Percentiles rank a stretch among this genome's conserved stretches.
These are phyloP conservation scores for Narcine bancroftii DNA, from an alignment of 2,113 vertebrate species.

Conservation along the genomic window DNA sequence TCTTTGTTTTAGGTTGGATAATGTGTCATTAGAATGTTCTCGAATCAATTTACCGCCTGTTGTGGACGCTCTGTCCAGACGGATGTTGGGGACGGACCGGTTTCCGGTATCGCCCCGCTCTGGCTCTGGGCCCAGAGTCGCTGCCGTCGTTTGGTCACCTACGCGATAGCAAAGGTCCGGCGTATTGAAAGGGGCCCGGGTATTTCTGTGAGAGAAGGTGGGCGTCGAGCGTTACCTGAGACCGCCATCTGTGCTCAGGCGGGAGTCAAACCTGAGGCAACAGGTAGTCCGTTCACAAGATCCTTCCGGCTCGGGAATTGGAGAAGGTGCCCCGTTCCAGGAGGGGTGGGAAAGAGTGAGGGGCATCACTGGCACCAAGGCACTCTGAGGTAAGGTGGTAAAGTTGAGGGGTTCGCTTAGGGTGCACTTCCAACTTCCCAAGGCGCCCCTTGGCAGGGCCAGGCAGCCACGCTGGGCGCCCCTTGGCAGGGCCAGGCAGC, in stretches of 20 bases:
- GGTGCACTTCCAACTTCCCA: too few relatives aligned
- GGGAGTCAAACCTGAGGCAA: neutral
- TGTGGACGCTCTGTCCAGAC: neutral
- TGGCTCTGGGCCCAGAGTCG: neutral
- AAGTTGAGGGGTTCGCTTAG: too few relatives aligned
- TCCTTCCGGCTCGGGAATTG: neutral
- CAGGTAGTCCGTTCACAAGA: neutral
- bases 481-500: too few relatives aligned
- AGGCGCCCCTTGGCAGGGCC: too few relatives aligned
- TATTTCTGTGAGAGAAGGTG: accelerated
- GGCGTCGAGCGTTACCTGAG: neutral
- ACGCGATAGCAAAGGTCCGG: too few relatives aligned
- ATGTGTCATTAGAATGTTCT: too few relatives aligned
- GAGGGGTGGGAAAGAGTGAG: neutral
- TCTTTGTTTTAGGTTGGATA: too few relatives aligned
- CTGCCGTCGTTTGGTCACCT: neutral
- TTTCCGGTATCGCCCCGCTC: too few relatives aligned
- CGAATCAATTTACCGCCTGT: too few relatives aligned
- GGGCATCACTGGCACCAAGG: neutral
- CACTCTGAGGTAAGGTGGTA: neutral
- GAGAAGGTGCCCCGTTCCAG: neutral
- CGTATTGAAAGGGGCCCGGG: neutral
- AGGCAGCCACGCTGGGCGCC: too few relatives aligned
- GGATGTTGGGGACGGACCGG: neutral
- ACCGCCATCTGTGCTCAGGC: neutral